Evolutionary conservation across 1,140 invertebrate genomes (phyloP), one percentile per base, ranked within the genome.

Genomic region (Papilio dardanus): DNA sequence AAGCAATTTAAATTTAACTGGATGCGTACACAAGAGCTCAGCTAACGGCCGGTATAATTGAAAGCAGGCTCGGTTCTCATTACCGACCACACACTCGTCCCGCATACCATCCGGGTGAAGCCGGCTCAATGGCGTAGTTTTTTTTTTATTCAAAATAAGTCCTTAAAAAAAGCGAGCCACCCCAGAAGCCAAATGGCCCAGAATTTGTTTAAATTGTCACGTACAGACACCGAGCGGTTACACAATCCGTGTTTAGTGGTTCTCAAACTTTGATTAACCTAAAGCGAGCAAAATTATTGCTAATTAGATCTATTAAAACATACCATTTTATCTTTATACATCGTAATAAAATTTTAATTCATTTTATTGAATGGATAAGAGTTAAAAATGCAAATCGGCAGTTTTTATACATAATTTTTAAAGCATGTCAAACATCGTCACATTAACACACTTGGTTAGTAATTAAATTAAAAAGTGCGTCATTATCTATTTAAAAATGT

Each of bases 151-250:
- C 85, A 91, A 91, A 91, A 89, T 88, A 88, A 87, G 85, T 87
- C 77, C 84, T 88, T 77, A 90, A 92, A 92, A 91, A 92, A 91
- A 84, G 71, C 68, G 76, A 81, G 77, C 88, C 84, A 90, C 91
- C 90, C 91, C 83, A 90, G 90, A 89, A 90, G 91, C 89, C 90
- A 93, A 93, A 93, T 93, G 91, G 91, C 88, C 88, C 87, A 91
- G 91, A 93, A 93, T 93, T 93, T 93, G 91, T 93, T 93, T 92
- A 93, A 93, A 93, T 93, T 93, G 91, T 93, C 91, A 93, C 91
- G 90, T 91, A 91, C 91, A 93, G 90, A 88, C 83, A 89, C 82
- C 83, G 87, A 86, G 86, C 76, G 87, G 91, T 89, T 89, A 92
- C 81, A 90, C 89, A 92, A 92, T 91, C 89, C 89, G 62, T 21